phyloP scores from a whole-genome alignment of 2,888 invertebrate species.

The Nemoura dubitans region DNA sequence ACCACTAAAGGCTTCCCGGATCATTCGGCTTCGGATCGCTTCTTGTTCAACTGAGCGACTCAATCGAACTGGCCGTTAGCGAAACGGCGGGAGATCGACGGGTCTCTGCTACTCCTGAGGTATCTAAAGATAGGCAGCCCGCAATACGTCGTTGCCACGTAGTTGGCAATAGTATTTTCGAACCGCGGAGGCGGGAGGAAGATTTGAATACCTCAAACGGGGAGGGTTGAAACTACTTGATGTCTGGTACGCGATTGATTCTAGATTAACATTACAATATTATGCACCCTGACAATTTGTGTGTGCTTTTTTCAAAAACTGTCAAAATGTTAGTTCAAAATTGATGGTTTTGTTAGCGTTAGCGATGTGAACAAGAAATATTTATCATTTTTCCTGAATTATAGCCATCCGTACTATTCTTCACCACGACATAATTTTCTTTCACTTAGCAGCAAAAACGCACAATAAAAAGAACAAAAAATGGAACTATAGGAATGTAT shows the following conservation, averaged over 20 bases:
- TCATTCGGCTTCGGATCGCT: conserved; percentile 52
- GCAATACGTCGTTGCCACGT: neutral
- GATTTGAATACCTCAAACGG: neutral
- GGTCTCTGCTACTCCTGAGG: neutral
- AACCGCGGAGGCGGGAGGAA: neutral
- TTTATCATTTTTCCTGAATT: conserved; percentile 1
- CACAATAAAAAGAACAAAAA: conserved; percentile 7
- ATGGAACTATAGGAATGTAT: conserved; percentile 16
- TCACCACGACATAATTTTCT: neutral
- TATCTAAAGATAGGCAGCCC: neutral
- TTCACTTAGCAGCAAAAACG: neutral
- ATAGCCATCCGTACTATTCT: conserved; percentile 18
- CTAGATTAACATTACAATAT: neutral
- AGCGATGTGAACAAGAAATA: neutral
- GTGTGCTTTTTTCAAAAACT: neutral
- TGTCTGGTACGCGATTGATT: neutral
- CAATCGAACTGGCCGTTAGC: conserved; percentile 25
- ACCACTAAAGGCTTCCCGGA: conserved; percentile 55
- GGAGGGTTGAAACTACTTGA: neutral
- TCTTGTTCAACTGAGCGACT: conserved; percentile 41
- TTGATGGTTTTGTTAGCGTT: neutral
- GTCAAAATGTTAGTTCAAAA: neutral
- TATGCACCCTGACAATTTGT: neutral
- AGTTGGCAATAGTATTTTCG: neutral
- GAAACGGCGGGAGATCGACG: conserved; percentile 29